Evolutionary conservation across 2,888 invertebrate genomes (phyloP), one percentile per base, ranked within the genome.

Genomic region (Harpagoxenus sublaevis): DNA sequence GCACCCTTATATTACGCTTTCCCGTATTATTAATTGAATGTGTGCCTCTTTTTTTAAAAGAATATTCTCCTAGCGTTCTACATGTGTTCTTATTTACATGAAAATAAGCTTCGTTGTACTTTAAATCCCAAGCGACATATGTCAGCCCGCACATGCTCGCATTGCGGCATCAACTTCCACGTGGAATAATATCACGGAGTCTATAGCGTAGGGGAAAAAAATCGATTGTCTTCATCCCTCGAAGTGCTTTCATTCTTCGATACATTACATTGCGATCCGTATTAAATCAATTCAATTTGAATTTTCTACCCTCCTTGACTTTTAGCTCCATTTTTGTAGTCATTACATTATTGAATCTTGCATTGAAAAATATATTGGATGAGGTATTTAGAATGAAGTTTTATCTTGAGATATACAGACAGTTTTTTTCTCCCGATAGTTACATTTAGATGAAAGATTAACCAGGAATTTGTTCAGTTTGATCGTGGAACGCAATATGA

Each of bases 151-250:
- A 10, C 6, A 65, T 42, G 53, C 28, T 65, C 63, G 39, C 39
- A 70, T 68, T 68, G 57, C 2, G 57, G n/a, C 35, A 79, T 35
- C 70, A 60, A 18, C 70, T 57, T 79, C 70, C 70, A 48, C 31
- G 15, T 8, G 53, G 53, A 65, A 66, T 51, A 63, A 75, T 78
- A 66, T 55, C 53, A 31, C 42, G 8, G 45, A 35, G 15, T 45
- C n/a, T 8, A 3, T 9, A 31, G 18, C 42, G 5, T 75, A 55
- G 31, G 53, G 15, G n/a, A 23, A 68, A 68, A 35, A 79, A 53
- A 70, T 60, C 18, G 35, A 79, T 79, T 70, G 35, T 60, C 45
- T 65, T 45, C 23, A 2, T 48, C n/a, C 28, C 57, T 35, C 55
- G 31, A 55, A 35, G 6, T 31, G 45, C 35, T 23, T 79, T 68